phyloP scores from a whole-genome alignment of 2,797 vertebrate genomes.

The Myiothlypis chrysogaster region DNA sequence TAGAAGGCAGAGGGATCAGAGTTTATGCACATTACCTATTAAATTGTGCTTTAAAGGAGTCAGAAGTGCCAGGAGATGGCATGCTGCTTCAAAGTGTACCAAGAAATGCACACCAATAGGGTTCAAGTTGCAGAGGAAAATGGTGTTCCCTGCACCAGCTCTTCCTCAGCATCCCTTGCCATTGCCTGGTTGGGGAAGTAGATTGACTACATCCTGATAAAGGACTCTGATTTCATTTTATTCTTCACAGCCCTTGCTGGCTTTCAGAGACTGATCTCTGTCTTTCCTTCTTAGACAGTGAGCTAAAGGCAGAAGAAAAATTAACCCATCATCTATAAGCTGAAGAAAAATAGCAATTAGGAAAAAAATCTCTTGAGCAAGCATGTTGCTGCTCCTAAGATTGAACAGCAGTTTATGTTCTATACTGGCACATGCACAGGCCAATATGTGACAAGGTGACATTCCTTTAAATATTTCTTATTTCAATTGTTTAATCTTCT shows the following conservation, averaged over 20 bases:
- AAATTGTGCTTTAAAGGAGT: neutral
- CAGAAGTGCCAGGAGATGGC: conserved; percentile 10
- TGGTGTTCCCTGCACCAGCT: neutral
- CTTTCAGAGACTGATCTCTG: neutral
- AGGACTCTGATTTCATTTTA: neutral
- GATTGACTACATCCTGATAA: neutral
- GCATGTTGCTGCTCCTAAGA: neutral
- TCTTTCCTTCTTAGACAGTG: neutral
- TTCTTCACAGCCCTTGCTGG: neutral
- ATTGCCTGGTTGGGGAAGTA: neutral
- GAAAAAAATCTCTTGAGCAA: neutral
- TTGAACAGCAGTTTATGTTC: neutral
- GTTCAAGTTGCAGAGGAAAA: neutral
- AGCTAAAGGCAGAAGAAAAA: neutral
- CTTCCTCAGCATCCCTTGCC: neutral
- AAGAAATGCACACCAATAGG: neutral
- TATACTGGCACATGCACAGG: neutral
- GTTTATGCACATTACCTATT: neutral
- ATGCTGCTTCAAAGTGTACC: neutral
- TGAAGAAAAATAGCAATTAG: neutral
- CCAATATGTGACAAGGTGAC: conserved; percentile 8
- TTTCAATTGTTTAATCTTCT: conserved; percentile 35
- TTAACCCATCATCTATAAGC: neutral
- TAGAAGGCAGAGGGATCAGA: neutral
- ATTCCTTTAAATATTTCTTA: conserved; percentile 25